Conservation (phyloP, 2,888 invertebrate species). For the Cephus pygmeus region DNA sequence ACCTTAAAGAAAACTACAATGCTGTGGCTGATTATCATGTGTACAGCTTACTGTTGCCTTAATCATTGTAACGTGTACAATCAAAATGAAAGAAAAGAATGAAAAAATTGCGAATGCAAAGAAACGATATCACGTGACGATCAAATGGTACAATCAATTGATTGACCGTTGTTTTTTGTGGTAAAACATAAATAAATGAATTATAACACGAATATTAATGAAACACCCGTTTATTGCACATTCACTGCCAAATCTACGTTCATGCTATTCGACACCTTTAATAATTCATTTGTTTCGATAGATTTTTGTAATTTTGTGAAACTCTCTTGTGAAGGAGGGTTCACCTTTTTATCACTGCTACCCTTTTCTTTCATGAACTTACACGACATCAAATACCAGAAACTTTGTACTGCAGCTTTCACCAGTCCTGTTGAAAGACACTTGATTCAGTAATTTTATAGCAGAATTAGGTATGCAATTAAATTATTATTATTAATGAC, state of each 20-base stretch:
- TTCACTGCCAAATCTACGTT: background rate
- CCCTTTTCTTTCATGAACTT: constrained; percentile 38
- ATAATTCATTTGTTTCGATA: constrained; percentile 7
- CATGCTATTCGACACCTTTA: background rate
- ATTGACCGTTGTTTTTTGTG: background rate
- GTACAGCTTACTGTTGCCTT: constrained; percentile 34
- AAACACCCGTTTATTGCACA: constrained; percentile 2
- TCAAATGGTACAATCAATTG: background rate
- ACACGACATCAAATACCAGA: constrained; percentile 51
- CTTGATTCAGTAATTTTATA: background rate
- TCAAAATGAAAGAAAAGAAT: constrained; percentile 19
- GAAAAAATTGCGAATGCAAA: constrained; percentile 12
- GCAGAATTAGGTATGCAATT: background rate
- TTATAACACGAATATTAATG: background rate
- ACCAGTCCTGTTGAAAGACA: constrained; percentile 42
- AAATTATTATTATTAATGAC: background rate
- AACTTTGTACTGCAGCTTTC: constrained; percentile 52
- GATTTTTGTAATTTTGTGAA: constrained; percentile 14
- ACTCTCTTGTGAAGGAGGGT: constrained; percentile 15
- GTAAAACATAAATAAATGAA: background rate
- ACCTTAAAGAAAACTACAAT: background rate
- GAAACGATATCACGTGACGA: constrained; percentile 27
- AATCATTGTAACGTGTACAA: constrained; percentile 36
- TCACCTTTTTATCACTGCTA: constrained; percentile 22
- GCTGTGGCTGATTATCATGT: constrained; percentile 10